Base-by-base conservation (phyloP, 2,888 invertebrate genomes). In the Chymomyza procnemis region DNA sequence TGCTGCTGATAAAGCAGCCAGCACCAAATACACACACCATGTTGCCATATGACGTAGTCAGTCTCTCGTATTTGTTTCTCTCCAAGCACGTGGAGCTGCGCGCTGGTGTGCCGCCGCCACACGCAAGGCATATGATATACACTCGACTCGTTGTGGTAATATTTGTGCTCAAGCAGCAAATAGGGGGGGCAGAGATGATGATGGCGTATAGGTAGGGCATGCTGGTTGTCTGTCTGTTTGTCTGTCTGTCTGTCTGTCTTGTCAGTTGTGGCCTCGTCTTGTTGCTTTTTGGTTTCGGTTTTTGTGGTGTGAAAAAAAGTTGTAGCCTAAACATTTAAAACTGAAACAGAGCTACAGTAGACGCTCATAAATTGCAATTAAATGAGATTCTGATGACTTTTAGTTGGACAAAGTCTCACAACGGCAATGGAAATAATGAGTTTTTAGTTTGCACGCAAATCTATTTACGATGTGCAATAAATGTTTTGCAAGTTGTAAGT, bases 61-160 rank as follows among this genome's bases (percentile, higher is more conserved):
- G 3, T 26, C 6, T 26, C 26, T 57, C 16, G 54, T 22, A 9
- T 52, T n/a, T 52, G 8, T 52, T 19, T n/a, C 52, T 26, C 14
- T 55, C 22, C n/a, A 18, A 8, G 57, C 9, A 34, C 26, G n/a
- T 14, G 34, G 14, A 34, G 75, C 26, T 26, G 26, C 26, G 26
- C 26, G n/a, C n/a, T n/a, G n/a, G n/a, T 26, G 26, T 26, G 26
- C 26, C 86, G 87, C 70, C 86, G 80, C 80, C 80, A 81, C 84
- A 86, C 79, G 80, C 86, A 78, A 78, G 70, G 86, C 67, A 70
- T 81, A 71, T n/a, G n/a, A n/a, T n/a, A n/a, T n/a, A 71, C 64
- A 56, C 62, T 75, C 22, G 21, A 41, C 34, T 41, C 34, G 34
- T 41, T 41, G 34, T 12, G 1, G 34, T 41, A 41, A 41, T 41